Conservation (phyloP, 1,140 invertebrate species). For the Lepidurus arcticus region DNA sequence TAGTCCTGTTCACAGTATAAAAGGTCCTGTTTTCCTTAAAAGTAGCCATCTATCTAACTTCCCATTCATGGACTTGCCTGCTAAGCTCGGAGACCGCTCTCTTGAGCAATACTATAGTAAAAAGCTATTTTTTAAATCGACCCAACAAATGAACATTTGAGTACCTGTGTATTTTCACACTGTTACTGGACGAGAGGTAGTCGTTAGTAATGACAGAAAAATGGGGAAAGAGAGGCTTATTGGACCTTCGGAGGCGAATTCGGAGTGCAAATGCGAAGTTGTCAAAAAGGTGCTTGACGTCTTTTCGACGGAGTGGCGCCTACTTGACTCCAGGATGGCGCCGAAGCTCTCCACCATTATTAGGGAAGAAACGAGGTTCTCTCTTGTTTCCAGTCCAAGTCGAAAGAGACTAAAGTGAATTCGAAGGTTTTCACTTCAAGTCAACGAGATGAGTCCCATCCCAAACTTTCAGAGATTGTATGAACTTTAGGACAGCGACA, state of each 20-base stretch:
- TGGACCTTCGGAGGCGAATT: neutral
- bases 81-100: neutral
- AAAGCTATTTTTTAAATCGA: no score
- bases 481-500: neutral
- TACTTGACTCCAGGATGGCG: slow-evolving; percentile 20
- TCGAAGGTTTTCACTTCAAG: neutral
- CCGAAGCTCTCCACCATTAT: slow-evolving; percentile 4
- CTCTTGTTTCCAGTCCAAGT: neutral
- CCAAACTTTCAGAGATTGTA: neutral
- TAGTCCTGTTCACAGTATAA: neutral
- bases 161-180: no score
- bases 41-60: slow-evolving; percentile 22
- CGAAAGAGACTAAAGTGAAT: neutral
- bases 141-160: no score
- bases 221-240: neutral
- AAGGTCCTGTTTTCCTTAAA: slow-evolving; percentile 5
- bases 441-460: neutral
- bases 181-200: neutral
- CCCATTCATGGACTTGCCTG: slow-evolving; percentile 7
- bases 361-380: slow-evolving; percentile 16
- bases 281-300: slow-evolving; percentile 8
- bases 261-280: neutral
- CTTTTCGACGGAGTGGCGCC: slow-evolving; percentile 1
- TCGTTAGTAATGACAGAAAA: neutral
- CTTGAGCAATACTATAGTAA: no score